Base-by-base conservation (phyloP, 2,113 vertebrate genomes). In the Brienomyrus longianalis region DNA sequence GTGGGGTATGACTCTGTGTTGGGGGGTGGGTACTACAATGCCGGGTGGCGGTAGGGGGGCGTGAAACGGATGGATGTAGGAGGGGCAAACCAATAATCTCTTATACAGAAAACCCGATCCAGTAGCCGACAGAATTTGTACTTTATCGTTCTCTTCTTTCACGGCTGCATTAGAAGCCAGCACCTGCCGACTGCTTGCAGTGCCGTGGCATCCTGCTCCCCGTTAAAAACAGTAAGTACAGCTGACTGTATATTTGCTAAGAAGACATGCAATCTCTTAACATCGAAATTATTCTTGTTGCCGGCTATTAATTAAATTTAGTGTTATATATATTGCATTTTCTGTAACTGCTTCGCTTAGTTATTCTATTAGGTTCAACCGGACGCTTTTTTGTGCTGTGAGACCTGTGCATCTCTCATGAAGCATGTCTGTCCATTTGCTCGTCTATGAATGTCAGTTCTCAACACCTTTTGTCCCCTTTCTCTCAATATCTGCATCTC, bases 21-120 rank as follows among this genome's bases (percentile, higher is more conserved):
- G n/a, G 77, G 19, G 54, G 56, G 80, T 48, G 80, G 54, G 56
- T 27, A 62, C 56, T 86, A 48, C 77, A 66, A 54, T 74, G 59
- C 45, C 43, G 21, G 56, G 45, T 48, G 45, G 88, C 27, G 66
- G 45, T 31, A 27, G 88, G 23, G 83, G 45, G 83, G 74, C 74
- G 74, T 35, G 74, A 80, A 43, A 43, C 74, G 35, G 74, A 80
- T 54, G 88, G 27, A 56, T 52, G 88, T 80, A 80, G 89, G 89
- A 89, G 89, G 89, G 85, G 84, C 89, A 35, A 52, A 52, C 56
- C 85, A 77, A 87, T 90, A 90, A 87, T 74, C 84, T 87, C 62
- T 90, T 90, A 90, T 90, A 90, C 86, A 31, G 89, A 70, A 74
- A 90, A 31, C 43, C 47, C 62, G 35, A 87, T 47, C 85, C 47